These are phyloP conservation scores for Atractosteus spatula DNA, from an alignment of 2,113 vertebrate species.

Conservation along the genomic window DNA sequence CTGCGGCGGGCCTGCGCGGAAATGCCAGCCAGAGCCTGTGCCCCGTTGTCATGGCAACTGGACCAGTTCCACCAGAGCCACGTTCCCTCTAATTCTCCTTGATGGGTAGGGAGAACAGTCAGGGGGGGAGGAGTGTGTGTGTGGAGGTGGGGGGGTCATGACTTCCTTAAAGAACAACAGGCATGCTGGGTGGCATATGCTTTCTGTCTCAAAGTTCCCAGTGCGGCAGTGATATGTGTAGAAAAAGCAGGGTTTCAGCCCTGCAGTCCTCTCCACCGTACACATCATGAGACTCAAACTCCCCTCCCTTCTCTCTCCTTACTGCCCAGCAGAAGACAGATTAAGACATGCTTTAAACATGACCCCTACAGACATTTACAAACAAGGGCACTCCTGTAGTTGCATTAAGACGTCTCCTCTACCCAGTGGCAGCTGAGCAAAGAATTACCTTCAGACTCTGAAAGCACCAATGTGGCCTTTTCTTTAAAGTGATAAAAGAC, in stretches of 20 bases:
- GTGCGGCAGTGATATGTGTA: conserved; percentile 24
- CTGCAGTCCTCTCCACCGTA: background rate
- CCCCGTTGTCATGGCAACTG: conserved; percentile 15
- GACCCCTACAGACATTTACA: background rate
- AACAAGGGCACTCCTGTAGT: background rate
- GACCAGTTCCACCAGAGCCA: background rate
- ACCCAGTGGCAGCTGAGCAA: background rate
- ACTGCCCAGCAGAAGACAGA: background rate
- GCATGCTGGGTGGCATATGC: conserved; percentile 49
- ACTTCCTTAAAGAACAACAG: conserved; percentile 44
- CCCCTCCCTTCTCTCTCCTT: background rate
- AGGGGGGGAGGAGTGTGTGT: background rate
- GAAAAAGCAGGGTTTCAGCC: background rate
- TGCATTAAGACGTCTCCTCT: background rate
- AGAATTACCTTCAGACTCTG: background rate
- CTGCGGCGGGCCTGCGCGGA: conserved; percentile 47
- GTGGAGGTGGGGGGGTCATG: background rate
- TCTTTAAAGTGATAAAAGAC: no score
- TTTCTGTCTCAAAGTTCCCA: conserved; percentile 48
- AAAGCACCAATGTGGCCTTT: no score
- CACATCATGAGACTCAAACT: background rate
- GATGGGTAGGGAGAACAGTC: conserved; percentile 2
- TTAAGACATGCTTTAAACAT: background rate
- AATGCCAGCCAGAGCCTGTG: conserved; percentile 47
- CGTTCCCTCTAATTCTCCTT: conserved; percentile 13